A percentile compares a stretch with the other conserved stretches of the same genome.
These are phyloP conservation scores for Nasonia longicornis DNA, from an alignment of 1,140 invertebrate species.

Conservation along the genomic window DNA sequence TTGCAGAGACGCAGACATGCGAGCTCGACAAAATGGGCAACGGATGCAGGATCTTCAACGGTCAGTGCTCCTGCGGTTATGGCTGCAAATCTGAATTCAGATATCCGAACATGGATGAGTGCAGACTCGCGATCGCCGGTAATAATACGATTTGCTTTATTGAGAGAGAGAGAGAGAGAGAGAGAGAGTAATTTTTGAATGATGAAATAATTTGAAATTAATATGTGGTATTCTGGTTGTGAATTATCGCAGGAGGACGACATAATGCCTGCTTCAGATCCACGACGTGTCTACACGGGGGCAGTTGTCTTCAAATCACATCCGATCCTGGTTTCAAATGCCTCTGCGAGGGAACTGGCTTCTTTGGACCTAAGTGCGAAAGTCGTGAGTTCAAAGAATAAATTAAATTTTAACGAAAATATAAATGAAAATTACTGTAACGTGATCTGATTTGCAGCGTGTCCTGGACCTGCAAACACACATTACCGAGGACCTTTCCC, in stretches of 20 bases:
- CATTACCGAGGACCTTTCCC: conserved; percentile 70
- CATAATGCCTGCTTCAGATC: conserved; percentile 72
- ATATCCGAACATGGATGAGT: conserved; percentile 66
- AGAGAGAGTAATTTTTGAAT: background rate
- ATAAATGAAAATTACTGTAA: background rate
- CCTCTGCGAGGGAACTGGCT: conserved; percentile 80
- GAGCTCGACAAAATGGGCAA: conserved; percentile 61
- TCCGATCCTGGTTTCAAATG: conserved; percentile 77
- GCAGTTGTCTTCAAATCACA: conserved; percentile 78
- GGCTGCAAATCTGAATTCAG: conserved; percentile 69
- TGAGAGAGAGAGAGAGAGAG: background rate
- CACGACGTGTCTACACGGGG: conserved; percentile 74
- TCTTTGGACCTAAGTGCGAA: conserved; percentile 77
- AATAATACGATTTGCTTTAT: conserved; percentile 34
- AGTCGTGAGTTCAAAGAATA: conserved; percentile 68
- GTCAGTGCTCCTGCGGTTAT: conserved; percentile 65
- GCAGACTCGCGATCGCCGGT: conserved; percentile 68
- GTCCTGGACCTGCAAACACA: conserved; percentile 67
- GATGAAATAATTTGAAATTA: background rate
- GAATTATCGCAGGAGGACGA: conserved; percentile 68
- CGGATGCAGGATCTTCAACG: conserved; percentile 61
- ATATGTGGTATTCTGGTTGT: too few species aligned
- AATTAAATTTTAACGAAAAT: conserved; percentile 4
- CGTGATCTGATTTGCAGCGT: conserved; percentile 67
- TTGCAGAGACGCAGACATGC: conserved; percentile 51